A percentile compares a stretch with the other conserved stretches of the same genome.
Evolutionary conservation across 1,140 invertebrate genomes (phyloP).

Genomic region (Hormaphis cornu): DNA sequence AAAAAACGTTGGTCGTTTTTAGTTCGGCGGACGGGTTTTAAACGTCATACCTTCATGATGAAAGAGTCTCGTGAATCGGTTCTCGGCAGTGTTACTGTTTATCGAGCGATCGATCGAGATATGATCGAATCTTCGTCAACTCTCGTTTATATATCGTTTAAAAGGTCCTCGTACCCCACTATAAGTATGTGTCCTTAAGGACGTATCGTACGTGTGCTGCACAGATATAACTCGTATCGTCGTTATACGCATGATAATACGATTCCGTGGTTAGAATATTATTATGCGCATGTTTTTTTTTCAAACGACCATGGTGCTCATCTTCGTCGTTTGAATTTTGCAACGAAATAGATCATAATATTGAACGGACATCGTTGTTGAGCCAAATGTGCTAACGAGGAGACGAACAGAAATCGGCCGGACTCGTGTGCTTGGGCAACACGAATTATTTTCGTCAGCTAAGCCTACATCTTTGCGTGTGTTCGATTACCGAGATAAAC

Average conservation of each 20-base stretch:
- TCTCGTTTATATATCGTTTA: background rate
- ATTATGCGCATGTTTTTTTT: background rate
- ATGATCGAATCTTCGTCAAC: background rate
- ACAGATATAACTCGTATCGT: conserved; percentile 15
- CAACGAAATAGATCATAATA: conserved; percentile 19
- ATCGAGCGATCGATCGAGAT: background rate
- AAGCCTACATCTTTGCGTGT: too few relatives aligned
- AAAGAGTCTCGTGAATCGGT: background rate
- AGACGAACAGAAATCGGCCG: background rate
- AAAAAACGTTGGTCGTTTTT: background rate
- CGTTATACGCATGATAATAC: background rate
- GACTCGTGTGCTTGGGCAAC: background rate
- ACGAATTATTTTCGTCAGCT: background rate
- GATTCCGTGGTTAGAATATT: conserved; percentile 11
- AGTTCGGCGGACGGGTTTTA: background rate
- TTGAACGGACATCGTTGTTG: background rate
- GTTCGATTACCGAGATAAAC: too few relatives aligned
- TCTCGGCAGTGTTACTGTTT: background rate
- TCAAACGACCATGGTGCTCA: conserved; percentile 18
- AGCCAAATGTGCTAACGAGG: conserved; percentile 15
- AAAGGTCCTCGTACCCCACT: conserved; percentile 7
- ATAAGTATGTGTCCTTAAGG: conserved; percentile 1
- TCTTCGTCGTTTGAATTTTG: conserved; percentile 20
- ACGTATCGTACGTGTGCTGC: conserved; percentile 18
- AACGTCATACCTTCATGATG: conserved; percentile 14